Evolutionary conservation across 2,113 vertebrate species (phyloP).

Genomic region (Colistium nudipinnis): DNA sequence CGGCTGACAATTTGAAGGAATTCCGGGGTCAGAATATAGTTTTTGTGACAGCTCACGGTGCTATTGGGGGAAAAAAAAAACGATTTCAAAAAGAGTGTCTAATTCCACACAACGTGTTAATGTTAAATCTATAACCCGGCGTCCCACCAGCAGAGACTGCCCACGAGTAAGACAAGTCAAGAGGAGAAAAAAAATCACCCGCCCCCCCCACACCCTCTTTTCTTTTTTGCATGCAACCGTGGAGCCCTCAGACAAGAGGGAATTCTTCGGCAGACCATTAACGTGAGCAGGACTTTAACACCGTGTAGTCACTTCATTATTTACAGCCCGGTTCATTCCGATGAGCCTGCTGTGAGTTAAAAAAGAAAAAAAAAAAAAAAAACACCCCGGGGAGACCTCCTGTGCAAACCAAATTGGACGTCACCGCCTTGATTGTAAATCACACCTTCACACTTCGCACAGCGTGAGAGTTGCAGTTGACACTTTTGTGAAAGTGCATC

Average conservation of each 20-base stretch:
- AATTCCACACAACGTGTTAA: neutral
- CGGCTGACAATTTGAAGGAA: neutral
- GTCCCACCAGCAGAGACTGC: neutral
- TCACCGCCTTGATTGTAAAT: slow-evolving; percentile 7
- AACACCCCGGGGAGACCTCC: slow-evolving; percentile 5
- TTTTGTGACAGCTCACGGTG: neutral
- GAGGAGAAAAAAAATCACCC: slow-evolving; percentile 25
- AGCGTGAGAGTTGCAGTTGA: neutral
- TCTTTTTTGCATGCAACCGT: slow-evolving; percentile 38
- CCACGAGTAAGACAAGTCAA: slow-evolving; percentile 23
- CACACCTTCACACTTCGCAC: neutral
- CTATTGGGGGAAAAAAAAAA: neutral
- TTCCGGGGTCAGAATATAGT: neutral
- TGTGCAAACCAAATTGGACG: slow-evolving; percentile 1
- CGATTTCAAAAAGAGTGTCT: neutral
- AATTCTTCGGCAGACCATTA: slow-evolving; percentile 17
- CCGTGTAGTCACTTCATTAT: slow-evolving; percentile 56
- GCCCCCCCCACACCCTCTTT: no score
- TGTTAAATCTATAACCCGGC: slow-evolving; percentile 7
- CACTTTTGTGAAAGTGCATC: neutral
- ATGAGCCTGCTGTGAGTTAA: slow-evolving; percentile 22
- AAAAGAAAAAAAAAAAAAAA: no score
- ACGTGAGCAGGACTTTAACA: slow-evolving; percentile 33
- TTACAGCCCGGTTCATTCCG: slow-evolving; percentile 58
- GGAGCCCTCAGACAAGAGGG: slow-evolving; percentile 16